Percentiles rank a stretch among this genome's conserved stretches.
Conservation (phyloP, 2,797 vertebrate genomes). For the Periophthalmus magnuspinnatus region DNA sequence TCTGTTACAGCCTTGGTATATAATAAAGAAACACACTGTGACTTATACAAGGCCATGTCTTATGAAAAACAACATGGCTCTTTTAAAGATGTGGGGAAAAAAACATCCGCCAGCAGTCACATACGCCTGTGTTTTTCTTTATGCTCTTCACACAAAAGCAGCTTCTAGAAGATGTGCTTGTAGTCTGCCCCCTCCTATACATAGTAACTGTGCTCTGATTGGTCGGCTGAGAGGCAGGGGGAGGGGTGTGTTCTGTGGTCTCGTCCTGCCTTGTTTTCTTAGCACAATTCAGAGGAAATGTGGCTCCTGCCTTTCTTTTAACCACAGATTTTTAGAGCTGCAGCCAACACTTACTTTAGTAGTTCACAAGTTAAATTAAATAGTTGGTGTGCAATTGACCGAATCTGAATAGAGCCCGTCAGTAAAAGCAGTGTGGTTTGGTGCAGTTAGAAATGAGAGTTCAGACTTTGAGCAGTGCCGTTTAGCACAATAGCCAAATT, state of each 20-base stretch:
- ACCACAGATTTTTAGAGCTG: not conserved
- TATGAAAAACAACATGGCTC: not conserved
- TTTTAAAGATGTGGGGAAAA: constrained; percentile 1
- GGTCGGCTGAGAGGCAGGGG: constrained; percentile 60
- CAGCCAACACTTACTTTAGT: not conserved
- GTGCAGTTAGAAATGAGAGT: too few species aligned
- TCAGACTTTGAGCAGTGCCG: too few species aligned
- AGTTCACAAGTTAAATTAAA: too few species aligned
- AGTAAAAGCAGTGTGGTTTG: too few species aligned
- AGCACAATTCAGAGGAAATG: constrained; percentile 54
- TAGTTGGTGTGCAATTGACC: too few species aligned
- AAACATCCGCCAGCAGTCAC: constrained; percentile 44
- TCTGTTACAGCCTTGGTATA: constrained; percentile 18
- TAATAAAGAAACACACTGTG: constrained; percentile 28
- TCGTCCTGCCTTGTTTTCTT: constrained; percentile 61
- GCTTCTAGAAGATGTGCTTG: constrained; percentile 57
- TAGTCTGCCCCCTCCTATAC: constrained; percentile 41
- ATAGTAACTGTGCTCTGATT: constrained; percentile 81
- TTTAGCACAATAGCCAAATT: too few species aligned
- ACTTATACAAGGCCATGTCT: constrained; percentile 39
- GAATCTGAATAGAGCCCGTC: too few species aligned
- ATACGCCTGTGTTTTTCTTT: constrained; percentile 67
- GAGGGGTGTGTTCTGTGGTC: constrained; percentile 52
- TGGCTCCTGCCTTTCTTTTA: constrained; percentile 38
- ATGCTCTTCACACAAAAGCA: constrained; percentile 64